Base-by-base conservation (phyloP, 1,140 invertebrate species). In the Liolophura sinensis region DNA sequence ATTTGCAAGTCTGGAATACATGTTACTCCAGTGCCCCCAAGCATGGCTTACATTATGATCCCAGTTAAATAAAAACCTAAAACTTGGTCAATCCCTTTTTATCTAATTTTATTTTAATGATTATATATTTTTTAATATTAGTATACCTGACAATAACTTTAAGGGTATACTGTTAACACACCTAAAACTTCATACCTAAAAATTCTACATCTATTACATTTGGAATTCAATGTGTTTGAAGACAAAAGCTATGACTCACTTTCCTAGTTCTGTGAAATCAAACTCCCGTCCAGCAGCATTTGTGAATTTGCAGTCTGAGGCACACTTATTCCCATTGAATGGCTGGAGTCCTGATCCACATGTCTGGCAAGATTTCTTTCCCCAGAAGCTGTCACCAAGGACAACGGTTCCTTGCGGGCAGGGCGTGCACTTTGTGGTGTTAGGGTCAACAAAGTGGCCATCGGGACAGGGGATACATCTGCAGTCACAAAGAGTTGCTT, bases 381-480 rank as follows among this genome's bases (percentile, higher is more conserved):
- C 87, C 66, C 83, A 85, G 0, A 86, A 76, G 62, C 85, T 77
- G 20, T 82, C 75, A 59, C 84, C 82, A 9, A 82, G 79, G 18
- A 88, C 81, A n/a, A 88, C 84, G 14, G 86, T 87, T 64, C 86
- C 82, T 9, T 73, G 60, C 6, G 88, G 88, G 76, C 88, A 89
- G 0, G 74, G 73, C 15, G 68, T 54, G 69, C 82, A 84, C 5
- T 64, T 72, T 15, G 73, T 78, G 15, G 73, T 78, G 47, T 75
- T 76, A 11, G 58, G 62, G 67, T 82, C 81, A 60, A 88, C 78
- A 73, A 86, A 88, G 22, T 88, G 81, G 15, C 88, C 87, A 59
- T 82, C 76, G 11, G 85, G 85, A 74, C 88, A 89, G 6, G 88
- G 87, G 31, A 87, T 82, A 76, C 88, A 89, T 1, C 86, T 85